Percentiles rank a stretch among this genome's conserved stretches.
These are phyloP conservation scores for Pristiophorus japonicus DNA, from an alignment of 2,113 vertebrate species.

Conservation along the genomic window DNA sequence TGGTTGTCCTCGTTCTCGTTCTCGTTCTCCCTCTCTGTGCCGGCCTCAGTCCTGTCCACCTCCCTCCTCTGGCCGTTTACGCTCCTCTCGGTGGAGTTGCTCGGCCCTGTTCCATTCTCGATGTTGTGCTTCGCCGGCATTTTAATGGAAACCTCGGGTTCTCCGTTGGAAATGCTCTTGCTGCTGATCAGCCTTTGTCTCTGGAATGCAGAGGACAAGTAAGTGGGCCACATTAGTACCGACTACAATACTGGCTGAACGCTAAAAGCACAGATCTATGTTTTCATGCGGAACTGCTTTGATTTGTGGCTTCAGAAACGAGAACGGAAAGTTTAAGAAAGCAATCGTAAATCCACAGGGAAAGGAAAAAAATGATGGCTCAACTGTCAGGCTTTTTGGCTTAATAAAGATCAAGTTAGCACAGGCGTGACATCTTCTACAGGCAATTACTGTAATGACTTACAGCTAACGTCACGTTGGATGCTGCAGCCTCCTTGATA, in stretches of 20 bases:
- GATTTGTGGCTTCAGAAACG: background rate
- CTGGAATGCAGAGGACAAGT: constrained; percentile 54
- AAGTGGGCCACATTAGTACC: background rate
- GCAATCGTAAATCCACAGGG: background rate
- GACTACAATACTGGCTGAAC: background rate
- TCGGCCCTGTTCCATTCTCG: constrained; percentile 75
- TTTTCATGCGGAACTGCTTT: background rate
- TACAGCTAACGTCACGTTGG: background rate
- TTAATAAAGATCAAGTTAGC: background rate
- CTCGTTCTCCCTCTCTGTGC: constrained; percentile 77
- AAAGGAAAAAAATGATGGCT: no score
- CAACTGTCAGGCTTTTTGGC: background rate
- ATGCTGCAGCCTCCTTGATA: background rate
- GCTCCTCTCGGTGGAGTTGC: constrained; percentile 55
- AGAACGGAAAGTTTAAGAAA: background rate
- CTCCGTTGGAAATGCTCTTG: constrained; percentile 74
- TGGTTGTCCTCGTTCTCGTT: constrained; percentile 79
- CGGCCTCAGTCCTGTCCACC: constrained; percentile 56
- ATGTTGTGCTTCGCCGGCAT: constrained; percentile 66
- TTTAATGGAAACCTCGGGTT: constrained; percentile 80
- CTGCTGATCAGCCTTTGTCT: constrained; percentile 88
- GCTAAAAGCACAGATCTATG: background rate
- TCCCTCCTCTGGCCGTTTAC: constrained; percentile 55
- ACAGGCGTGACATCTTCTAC: background rate
- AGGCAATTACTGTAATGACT: background rate